Evolutionary conservation across 2,888 invertebrate genomes (phyloP).

Genomic region (Priocnemis perturbator): DNA sequence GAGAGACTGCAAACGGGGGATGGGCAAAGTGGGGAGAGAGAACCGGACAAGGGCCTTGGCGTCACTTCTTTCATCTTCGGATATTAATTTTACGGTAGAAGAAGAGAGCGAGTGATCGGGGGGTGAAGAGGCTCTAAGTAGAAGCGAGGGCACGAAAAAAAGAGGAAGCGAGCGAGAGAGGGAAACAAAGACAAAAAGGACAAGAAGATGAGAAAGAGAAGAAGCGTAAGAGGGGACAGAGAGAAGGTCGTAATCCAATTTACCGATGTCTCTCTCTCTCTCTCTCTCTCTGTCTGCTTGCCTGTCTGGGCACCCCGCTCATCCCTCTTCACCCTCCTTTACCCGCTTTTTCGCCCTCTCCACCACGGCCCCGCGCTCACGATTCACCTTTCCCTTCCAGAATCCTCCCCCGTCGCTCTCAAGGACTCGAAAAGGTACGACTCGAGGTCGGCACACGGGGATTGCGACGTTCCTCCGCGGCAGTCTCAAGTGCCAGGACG

Average conservation of each 20-base stretch:
- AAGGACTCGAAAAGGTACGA: constrained; percentile 47
- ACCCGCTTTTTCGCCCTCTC: too few species aligned
- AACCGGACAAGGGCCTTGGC: constrained; percentile 34
- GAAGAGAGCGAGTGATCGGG: constrained; percentile 33
- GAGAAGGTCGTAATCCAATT: constrained; percentile 63
- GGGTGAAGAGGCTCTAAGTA: too few species aligned
- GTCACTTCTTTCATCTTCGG: constrained; percentile 65
- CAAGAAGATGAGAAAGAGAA: background rate
- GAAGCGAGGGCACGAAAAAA: constrained; percentile 17
- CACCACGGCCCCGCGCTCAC: too few species aligned
- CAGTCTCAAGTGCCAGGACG: constrained; percentile 8
- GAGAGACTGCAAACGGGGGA: constrained; percentile 12
- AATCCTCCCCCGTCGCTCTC: constrained; percentile 30
- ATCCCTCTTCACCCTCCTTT: too few species aligned
- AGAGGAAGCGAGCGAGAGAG: constrained; percentile 27
- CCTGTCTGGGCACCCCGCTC: background rate
- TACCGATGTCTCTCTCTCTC: constrained; percentile 53
- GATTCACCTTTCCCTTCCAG: background rate
- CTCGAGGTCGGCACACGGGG: constrained; percentile 17
- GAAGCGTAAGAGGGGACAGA: constrained; percentile 38
- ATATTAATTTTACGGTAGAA: constrained; percentile 64
- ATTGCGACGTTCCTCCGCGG: constrained; percentile 35
- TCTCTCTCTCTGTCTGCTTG: constrained; percentile 12
- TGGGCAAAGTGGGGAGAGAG: constrained; percentile 20
- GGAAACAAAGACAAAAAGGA: constrained; percentile 17